Base-by-base conservation (phyloP, 2,113 vertebrate species). In the Ageneiosus marmoratus region DNA sequence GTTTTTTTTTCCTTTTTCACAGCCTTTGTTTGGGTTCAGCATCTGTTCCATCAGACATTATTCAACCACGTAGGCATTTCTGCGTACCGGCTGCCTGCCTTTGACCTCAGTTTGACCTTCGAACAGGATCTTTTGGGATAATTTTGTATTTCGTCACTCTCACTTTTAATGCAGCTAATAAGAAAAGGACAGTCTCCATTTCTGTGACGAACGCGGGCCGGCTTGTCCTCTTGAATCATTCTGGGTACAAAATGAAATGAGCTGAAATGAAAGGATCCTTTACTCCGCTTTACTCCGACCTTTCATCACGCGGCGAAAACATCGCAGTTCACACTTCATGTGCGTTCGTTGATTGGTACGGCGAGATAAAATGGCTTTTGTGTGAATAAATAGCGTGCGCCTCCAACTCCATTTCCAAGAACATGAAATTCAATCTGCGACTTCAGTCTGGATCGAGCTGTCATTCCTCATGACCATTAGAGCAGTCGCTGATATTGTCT, bases 381-480 rank as follows among this genome's bases (percentile, higher is more conserved):
- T 85, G 83, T 85, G 86, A 89, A 93, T 89, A 91, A 91, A 92
- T 90, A 92, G 90, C 91, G 92, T 90, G 87, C 88, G 86, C 92
- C 91, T 93, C 91, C 91, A 91, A 92, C 90, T 92, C 90, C 89
- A 91, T 93, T 92, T 92, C 89, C 89, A 90, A 91, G 90, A 92
- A 93, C 92, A 93, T 90, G 92, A 92, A 93, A 93, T 93, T 92
- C 89, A 92, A 92, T 94, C 91, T 89, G 86, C 85, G 87, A 65
- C 88, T 91, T 89, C 91, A 91, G 88, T 92, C 90, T 86, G 86
- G 87, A 87, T 88, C 88, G 86, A 77, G 70, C 89, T 90, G 90
- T 90, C 92, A 91, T 89, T 90, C 87, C 89, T 91, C 89, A 87
- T 88, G 88, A 90, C 90, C 87, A 90, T 90, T 92, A 91, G 87